Base-by-base conservation (phyloP, 2,888 invertebrate species). In the Cantharis lateralis region DNA sequence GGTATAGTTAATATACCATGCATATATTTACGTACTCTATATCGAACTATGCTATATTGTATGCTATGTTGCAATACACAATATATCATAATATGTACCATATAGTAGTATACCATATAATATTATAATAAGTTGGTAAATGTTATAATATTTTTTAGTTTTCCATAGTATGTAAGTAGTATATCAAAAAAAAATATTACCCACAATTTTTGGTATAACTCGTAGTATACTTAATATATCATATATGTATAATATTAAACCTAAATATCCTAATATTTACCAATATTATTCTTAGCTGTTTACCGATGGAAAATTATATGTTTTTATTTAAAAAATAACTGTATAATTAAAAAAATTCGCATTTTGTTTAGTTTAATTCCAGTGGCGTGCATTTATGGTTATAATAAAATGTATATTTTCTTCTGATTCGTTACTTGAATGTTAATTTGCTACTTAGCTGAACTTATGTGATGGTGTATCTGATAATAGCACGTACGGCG, bases 391-490 rank as follows among this genome's bases (percentile, higher is more conserved):
- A 48, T 64, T 71, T 76, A 76, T 68, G 76, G 68, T 64, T 72
- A 75, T 75, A 74, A 78, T 75, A 75, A 75, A 79, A 79, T 78
- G 78, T 78, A 74, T 71, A 80, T 81, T 77, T 82, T 77, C 80
- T 81, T 81, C 82, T 79, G 82, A 84, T 84, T 85, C 85, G 85
- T 84, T 83, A 82, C 84, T 82, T 84, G 86, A 86, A 86, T 86
- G 84, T 84, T 86, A 86, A 86, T 85, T 84, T 83, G 84, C 83
- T 82, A 83, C 83, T 85, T 85, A 82, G 82, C 82, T 84, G 83
- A 83, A 83, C 82, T 82, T 81, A 82, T 81, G 83, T 81, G 85
- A 86, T 85, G 82, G 84, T 84, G 83, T 84, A 82, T 79, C 78
- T 81, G 86, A 86, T 86, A 85, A 82, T 79, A 82, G 82, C 82